Percentiles rank a stretch among this genome's conserved stretches.
Conservation (phyloP, 2,113 vertebrate genomes). For the Camelus bactrianus region DNA sequence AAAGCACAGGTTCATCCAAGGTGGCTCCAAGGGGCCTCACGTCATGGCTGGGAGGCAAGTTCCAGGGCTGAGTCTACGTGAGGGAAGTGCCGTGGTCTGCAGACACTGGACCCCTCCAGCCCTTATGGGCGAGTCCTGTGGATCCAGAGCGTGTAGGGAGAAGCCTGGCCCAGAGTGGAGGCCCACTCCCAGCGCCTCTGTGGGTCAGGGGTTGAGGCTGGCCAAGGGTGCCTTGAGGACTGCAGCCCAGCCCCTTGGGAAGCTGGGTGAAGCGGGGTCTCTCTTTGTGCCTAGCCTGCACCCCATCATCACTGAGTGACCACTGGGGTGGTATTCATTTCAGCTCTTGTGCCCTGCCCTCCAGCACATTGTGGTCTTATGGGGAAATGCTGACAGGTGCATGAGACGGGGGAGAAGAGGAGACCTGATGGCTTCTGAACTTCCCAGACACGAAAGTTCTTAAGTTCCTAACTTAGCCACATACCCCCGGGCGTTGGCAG, state of each 20-base stretch:
- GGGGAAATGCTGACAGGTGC: neutral
- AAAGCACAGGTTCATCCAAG: neutral
- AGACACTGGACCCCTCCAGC: neutral
- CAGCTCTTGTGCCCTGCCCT: no score
- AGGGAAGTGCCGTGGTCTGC: neutral
- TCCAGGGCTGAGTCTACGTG: neutral
- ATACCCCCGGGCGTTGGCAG: neutral
- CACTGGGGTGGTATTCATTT: fast-evolving
- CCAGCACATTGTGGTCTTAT: neutral
- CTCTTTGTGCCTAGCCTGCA: neutral
- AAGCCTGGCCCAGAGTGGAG: neutral
- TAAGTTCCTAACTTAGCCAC: neutral
- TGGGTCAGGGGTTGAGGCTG: neutral
- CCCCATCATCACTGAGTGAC: fast-evolving
- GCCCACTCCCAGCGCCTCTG: neutral
- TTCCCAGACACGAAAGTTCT: neutral
- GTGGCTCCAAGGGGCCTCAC: neutral
- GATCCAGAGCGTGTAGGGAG: neutral
- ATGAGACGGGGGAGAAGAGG: no score
- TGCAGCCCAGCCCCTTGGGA: neutral
- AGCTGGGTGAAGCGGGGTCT: neutral
- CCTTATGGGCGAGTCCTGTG: neutral
- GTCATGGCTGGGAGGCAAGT: neutral
- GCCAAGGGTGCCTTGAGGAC: neutral
- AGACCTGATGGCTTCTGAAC: neutral